phyloP scores from a whole-genome alignment of 2,797 vertebrate genomes.

The Molossus molossus region DNA sequence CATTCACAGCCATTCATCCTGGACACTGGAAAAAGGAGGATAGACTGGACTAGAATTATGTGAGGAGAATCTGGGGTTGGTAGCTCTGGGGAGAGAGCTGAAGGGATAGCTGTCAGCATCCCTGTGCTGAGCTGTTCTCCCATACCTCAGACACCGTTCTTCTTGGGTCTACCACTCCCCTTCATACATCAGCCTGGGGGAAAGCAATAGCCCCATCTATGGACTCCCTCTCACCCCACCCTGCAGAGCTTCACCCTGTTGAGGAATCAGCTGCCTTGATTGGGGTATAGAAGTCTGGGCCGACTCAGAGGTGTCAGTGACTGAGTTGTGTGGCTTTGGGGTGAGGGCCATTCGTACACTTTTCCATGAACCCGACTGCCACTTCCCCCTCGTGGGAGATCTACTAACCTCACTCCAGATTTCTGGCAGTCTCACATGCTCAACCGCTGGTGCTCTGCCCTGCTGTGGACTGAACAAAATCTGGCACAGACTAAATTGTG shows the following conservation, averaged over 20 bases:
- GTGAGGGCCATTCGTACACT: neutral
- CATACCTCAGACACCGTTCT: neutral
- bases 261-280: neutral
- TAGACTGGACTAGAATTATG: neutral
- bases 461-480: neutral
- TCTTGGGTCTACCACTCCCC: neutral
- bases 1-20: too few species aligned
- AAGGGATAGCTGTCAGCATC: neutral
- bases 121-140: neutral
- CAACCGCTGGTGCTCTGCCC: neutral
- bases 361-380: neutral
- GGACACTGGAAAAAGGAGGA: neutral
- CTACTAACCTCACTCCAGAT: neutral
- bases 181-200: neutral
- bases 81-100: neutral
- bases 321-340: neutral
- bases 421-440: neutral
- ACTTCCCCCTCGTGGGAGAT: neutral
- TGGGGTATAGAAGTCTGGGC: neutral
- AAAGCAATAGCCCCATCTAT: neutral
- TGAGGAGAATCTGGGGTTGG: neutral
- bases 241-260: neutral
- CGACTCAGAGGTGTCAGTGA: neutral
- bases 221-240: neutral
- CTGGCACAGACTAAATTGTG: neutral